These are phyloP conservation scores for Leptogaster cylindrica DNA, from an alignment of 2,888 invertebrate species.

Conservation along the genomic window DNA sequence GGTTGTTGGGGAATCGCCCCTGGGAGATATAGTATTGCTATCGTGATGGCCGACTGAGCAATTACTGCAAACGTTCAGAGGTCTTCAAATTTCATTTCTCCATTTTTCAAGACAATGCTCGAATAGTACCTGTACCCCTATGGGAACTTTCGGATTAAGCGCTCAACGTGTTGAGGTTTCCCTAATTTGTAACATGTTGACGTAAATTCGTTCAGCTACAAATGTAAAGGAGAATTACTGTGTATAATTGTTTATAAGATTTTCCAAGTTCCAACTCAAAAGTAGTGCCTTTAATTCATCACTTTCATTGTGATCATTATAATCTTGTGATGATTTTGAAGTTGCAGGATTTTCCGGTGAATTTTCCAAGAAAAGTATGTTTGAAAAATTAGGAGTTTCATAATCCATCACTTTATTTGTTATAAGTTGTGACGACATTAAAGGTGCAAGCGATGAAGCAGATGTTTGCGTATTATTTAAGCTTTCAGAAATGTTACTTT, in stretches of 20 bases:
- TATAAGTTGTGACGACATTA: background rate
- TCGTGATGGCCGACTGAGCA: background rate
- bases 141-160: background rate
- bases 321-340: background rate
- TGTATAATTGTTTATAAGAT: background rate
- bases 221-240: background rate
- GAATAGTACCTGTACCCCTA: background rate
- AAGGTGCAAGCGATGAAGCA: background rate
- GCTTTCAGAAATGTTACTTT: background rate
- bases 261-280: background rate
- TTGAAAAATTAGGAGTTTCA: too few species aligned
- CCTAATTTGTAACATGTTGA: background rate
- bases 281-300: background rate
- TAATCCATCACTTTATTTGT: background rate
- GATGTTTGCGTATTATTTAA: background rate
- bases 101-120: background rate
- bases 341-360: background rate
- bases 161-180: background rate
- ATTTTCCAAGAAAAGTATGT: background rate
- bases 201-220: background rate
- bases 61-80: too few species aligned
- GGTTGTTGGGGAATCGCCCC: background rate
- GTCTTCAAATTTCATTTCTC: background rate
- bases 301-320: background rate
- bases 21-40: background rate